phyloP scores from a whole-genome alignment of 2,797 vertebrate species.

The Falco cherrug region DNA sequence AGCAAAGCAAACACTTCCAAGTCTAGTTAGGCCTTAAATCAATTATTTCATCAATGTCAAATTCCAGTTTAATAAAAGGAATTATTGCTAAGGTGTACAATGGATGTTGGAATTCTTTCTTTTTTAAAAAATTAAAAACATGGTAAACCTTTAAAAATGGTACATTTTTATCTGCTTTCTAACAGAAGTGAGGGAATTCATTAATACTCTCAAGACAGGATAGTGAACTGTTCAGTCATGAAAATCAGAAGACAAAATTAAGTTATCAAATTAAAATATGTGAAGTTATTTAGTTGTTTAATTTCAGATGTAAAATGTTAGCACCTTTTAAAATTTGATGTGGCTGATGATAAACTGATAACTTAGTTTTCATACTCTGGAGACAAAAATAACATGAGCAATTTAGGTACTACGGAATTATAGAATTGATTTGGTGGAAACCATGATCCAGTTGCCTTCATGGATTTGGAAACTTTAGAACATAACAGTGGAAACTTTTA shows the following conservation, averaged over 20 bases:
- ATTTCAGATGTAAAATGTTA: background rate
- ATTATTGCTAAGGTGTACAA: background rate
- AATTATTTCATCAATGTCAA: background rate
- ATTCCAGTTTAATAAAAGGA: background rate
- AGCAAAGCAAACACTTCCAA: background rate
- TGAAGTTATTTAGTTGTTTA: background rate
- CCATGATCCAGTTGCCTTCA: background rate
- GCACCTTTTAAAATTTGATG: background rate
- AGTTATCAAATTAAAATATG: background rate
- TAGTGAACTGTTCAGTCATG: background rate
- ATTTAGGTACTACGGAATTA: background rate
- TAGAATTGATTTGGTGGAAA: background rate
- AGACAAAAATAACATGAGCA: background rate
- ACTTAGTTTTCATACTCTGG: background rate
- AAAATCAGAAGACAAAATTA: background rate
- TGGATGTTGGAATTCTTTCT: rapidly evolving
- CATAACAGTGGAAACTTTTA: background rate
- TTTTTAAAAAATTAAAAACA: background rate
- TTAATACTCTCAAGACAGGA: background rate
- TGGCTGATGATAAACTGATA: background rate
- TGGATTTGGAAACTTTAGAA: background rate
- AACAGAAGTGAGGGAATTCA: background rate
- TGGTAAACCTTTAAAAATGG: background rate
- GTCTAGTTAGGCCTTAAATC: background rate
- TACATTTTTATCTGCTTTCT: background rate